Evolutionary conservation across 2,888 invertebrate species (phyloP), one percentile per base, ranked within the genome.

Genomic region (Drosophila quinaria): DNA sequence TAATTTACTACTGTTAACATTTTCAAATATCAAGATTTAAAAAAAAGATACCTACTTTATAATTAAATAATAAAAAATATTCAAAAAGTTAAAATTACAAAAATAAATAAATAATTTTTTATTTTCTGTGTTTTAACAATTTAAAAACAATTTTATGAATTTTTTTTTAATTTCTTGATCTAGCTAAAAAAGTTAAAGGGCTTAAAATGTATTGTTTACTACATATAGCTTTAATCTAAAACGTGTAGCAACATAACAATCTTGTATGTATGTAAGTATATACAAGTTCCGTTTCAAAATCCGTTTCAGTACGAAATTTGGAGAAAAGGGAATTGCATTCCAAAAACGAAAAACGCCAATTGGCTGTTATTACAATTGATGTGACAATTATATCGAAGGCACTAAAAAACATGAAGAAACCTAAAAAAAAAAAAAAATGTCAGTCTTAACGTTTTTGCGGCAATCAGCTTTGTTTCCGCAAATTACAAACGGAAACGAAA

Each of bases 401-500:
- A 51, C 51, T 37, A 37, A 51, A 37, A 51, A 51, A 19, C 15
- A n/a, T 17, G 4, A 17, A 33, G 35, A 3, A 44, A 33, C 33
- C 33, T 55, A n/a, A 9, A 19, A 44, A 22, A 55, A n/a, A 9
- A 19, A 44, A 22, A 55, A 29, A 37, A n/a, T n/a, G 55, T 33
- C 6, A 5, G 42, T 0, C 10, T 42, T 31, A 10, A 10, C n/a
- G 50, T 4, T n/a, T 51, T 51, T 39, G 51, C 3, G n/a, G 15
- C 51, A 44, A 44, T 56, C 41, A 41, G 29, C 8, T n/a, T 44
- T 15, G 33, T 44, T 35, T 56, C 55, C 55, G 44, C 33, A 56
- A 56, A 44, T 56, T 56, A 22, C 19, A 44, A 55, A 44, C 59
- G 46, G 37, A 59, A 49, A 58, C 29, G 37, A 37, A 59, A 59